phyloP scores from a whole-genome alignment of 2,113 vertebrate genomes.

The Oplegnathus fasciatus region DNA sequence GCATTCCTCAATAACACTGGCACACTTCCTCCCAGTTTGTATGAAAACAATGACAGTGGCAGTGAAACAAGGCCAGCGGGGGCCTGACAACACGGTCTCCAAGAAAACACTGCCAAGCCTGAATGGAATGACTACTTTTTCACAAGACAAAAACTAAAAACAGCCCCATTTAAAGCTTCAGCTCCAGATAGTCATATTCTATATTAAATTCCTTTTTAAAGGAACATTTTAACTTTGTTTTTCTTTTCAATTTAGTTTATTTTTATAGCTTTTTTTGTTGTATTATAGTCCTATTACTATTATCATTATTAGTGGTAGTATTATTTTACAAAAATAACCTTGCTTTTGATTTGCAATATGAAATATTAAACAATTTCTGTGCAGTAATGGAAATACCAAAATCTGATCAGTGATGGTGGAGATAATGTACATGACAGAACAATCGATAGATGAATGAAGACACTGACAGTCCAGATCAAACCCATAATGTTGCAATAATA shows the following conservation, averaged over 20 bases:
- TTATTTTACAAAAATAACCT: neutral
- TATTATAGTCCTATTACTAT: neutral
- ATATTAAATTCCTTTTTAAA: neutral
- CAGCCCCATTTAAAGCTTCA: neutral
- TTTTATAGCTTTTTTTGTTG: neutral
- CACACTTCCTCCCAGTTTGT: constrained; percentile 32
- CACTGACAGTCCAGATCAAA: constrained; percentile 17
- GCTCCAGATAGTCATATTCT: neutral
- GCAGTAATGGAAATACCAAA: constrained; percentile 21
- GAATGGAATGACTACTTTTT: constrained; percentile 15
- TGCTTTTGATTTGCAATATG: neutral
- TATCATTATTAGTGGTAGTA: neutral
- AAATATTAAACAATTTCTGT: neutral
- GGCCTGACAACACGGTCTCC: constrained; percentile 15
- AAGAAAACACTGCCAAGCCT: constrained; percentile 10
- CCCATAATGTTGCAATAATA: constrained; percentile 23
- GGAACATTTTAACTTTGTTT: neutral
- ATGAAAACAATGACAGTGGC: constrained; percentile 44
- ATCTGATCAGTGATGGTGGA: constrained; percentile 2
- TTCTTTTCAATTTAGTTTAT: neutral
- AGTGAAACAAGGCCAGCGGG: constrained; percentile 28
- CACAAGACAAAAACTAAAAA: neutral
- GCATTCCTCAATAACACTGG: constrained; percentile 36
- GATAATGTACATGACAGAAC: constrained; percentile 15
- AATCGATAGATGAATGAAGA: constrained; percentile 15